Evolutionary conservation across 37 sponge, comb jelly and placozoan species (phyloP).

Genomic region (Agelas oroides): DNA sequence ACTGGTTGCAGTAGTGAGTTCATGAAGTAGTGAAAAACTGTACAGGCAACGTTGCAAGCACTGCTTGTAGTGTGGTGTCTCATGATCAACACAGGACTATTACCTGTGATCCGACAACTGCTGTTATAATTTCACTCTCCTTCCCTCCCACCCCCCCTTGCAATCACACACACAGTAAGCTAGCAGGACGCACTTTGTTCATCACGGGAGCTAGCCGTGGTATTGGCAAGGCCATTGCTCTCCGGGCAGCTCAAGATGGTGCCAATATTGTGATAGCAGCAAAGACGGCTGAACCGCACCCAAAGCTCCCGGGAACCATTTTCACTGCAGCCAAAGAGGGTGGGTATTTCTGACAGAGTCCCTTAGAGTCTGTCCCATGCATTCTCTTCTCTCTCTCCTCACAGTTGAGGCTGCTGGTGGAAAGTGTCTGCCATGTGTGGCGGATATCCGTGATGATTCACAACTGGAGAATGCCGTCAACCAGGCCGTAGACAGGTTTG

Average conservation of each 20-base stretch:
- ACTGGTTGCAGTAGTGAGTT: no score
- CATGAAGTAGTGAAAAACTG: no score
- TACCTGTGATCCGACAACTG: no score
- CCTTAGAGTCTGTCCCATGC: no score
- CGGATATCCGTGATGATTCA: slow-evolving; percentile 89
- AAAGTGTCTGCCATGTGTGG: slow-evolving; percentile 93
- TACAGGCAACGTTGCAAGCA: no score
- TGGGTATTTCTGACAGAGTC: slow-evolving; percentile 21
- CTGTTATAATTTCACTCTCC: no score
- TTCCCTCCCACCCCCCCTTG: no score
- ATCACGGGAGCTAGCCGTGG: slow-evolving; percentile 98
- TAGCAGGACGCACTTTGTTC: slow-evolving; percentile 93
- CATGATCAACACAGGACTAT: no score
- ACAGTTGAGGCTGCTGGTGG: slow-evolving; percentile 94
- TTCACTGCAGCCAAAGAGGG: slow-evolving; percentile 98
- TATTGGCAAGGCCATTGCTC: slow-evolving; percentile 98
- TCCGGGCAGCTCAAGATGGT: slow-evolving; percentile 95
- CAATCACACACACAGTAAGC: slow-evolving; percentile 47
- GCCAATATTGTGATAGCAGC: slow-evolving; percentile 97
- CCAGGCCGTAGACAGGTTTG: slow-evolving; percentile 89
- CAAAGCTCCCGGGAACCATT: slow-evolving; percentile 98
- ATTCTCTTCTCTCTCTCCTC: no score
- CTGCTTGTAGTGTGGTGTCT: no score
- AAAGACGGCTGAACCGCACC: slow-evolving; percentile 95
- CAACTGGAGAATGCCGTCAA: slow-evolving; percentile 85